Conservation (phyloP, 35 echinoderm and acorn worm species). For the Patiria miniata region DNA sequence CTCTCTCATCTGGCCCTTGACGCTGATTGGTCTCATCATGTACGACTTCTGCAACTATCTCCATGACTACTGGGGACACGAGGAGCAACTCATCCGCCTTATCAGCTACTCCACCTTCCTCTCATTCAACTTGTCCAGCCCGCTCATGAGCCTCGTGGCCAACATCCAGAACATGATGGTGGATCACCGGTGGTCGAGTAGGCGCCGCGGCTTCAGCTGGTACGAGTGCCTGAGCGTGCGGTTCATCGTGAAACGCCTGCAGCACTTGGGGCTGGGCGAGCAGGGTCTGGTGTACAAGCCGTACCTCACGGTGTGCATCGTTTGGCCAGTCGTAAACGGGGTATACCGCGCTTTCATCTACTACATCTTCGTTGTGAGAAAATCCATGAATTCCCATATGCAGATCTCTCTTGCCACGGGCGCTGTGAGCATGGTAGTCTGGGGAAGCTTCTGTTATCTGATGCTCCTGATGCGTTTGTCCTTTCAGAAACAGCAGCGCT, state of each 20-base stretch:
- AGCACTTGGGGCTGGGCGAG: conserved; percentile 57
- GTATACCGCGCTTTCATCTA: conserved; percentile 14
- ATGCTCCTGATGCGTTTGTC: conserved; percentile 64
- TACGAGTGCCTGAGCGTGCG: conserved; percentile 34
- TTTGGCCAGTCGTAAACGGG: conserved; percentile 4
- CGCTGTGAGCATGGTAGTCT: conserved; percentile 31
- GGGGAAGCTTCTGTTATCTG: conserved; percentile 53
- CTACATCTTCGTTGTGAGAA: conserved; percentile 24
- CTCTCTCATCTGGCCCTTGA: conserved; percentile 29
- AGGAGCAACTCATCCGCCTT: conserved; percentile 52
- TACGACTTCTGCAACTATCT: conserved; percentile 54
- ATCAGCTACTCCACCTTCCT: conserved; percentile 71
- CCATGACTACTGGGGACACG: conserved; percentile 49
- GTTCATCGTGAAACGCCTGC: conserved; percentile 66
- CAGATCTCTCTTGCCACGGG: conserved; percentile 51
- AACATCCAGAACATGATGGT: conserved; percentile 1
- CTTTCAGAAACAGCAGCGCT: conserved; percentile 49
- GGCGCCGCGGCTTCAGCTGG: conserved; percentile 37
- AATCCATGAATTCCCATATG: background rate
- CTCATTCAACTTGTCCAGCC: conserved; percentile 21
- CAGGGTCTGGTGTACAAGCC: conserved; percentile 42
- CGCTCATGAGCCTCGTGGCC: conserved; percentile 25
- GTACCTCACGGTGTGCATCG: conserved; percentile 34
- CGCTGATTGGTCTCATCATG: conserved; percentile 35
- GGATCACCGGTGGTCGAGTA: background rate